phyloP scores from a whole-genome alignment of 35 echinoderm and acorn worm genomes.

The Lytechinus pictus region DNA sequence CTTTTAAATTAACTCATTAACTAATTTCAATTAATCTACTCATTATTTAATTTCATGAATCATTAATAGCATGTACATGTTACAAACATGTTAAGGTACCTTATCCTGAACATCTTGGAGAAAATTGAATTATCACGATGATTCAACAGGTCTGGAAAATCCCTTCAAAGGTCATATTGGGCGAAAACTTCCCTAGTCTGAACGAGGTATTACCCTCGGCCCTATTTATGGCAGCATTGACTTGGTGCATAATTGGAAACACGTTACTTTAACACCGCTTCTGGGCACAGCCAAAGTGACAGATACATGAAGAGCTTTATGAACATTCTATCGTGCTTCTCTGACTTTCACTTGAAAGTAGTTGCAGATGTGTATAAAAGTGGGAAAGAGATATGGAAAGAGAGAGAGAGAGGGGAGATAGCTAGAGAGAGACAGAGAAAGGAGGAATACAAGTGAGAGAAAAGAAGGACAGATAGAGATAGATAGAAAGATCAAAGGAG shows the following conservation, averaged over 20 bases:
- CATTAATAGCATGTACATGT: too few species aligned
- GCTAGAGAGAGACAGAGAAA: neutral
- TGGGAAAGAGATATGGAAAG: neutral
- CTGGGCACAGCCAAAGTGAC: neutral
- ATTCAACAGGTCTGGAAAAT: slow-evolving; percentile 3
- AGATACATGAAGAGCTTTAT: neutral
- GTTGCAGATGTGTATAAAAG: neutral
- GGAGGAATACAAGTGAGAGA: neutral
- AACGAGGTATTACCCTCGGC: neutral
- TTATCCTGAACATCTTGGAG: neutral
- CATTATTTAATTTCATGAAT: too few species aligned
- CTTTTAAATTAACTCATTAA: too few species aligned
- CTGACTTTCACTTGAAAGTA: neutral
- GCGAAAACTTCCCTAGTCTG: neutral
- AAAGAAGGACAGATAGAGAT: too few species aligned
- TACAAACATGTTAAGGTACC: too few species aligned
- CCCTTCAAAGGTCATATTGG: neutral
- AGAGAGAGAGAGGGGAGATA: neutral
- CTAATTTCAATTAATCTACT: too few species aligned
- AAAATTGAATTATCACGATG: neutral
- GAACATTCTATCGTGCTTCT: neutral
- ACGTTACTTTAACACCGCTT: slow-evolving; percentile 2
- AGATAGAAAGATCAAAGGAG: too few species aligned
- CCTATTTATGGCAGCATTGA: neutral
- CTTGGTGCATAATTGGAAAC: neutral